phyloP scores from a whole-genome alignment of 1,140 invertebrate genomes.

The Myzus persicae region DNA sequence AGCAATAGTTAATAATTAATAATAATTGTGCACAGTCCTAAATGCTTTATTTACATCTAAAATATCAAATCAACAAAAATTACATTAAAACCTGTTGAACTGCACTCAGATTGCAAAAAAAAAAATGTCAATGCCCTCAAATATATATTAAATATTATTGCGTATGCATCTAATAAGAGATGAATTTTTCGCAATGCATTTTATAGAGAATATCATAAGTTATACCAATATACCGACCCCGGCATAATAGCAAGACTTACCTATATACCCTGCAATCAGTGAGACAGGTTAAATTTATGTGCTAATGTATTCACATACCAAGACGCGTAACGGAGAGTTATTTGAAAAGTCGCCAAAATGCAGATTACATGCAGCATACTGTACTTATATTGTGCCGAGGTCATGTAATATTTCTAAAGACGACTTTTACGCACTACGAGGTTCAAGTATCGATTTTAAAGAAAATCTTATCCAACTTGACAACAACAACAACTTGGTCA shows the following conservation, averaged over 20 bases:
- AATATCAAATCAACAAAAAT: too few species aligned
- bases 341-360: slow-evolving; percentile 44
- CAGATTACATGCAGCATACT: not conserved
- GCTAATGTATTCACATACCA: slow-evolving; percentile 4
- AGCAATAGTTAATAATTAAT: too few species aligned
- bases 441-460: not conserved
- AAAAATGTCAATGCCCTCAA: not conserved
- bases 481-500: not conserved
- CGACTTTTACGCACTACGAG: not conserved
- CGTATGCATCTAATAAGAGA: not conserved
- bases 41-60: not conserved
- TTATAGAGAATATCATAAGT: not conserved
- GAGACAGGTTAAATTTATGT: not conserved
- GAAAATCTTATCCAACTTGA: not conserved
- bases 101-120: not conserved
- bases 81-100: not conserved
- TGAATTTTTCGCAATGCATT: not conserved
- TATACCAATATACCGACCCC: not conserved
- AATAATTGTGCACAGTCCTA: not conserved
- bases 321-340: not conserved
- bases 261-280: not conserved
- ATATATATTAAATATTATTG: not conserved
- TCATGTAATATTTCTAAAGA: not conserved
- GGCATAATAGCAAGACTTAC: too few species aligned
- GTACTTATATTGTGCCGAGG: not conserved